Conservation (phyloP, 2,113 vertebrate genomes). For the Chroicocephalus ridibundus region DNA sequence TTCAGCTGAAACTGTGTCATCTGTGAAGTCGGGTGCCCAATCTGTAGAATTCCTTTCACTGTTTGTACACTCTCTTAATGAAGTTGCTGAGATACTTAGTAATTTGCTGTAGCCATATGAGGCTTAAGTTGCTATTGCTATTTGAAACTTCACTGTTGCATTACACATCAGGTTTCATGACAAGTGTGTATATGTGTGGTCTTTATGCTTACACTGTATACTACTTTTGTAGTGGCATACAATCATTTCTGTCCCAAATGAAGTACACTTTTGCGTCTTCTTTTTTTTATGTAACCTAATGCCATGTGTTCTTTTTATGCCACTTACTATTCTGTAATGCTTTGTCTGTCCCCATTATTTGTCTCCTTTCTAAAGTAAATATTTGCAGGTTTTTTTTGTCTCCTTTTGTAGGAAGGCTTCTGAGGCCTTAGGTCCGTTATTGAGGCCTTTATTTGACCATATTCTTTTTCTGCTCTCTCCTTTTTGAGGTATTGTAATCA, state of each 20-base stretch:
- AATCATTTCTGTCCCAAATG: not conserved
- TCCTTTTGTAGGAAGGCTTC: not conserved
- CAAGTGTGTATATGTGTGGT: not conserved
- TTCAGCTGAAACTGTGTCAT: not conserved
- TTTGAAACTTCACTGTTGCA: not conserved
- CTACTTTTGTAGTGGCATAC: not conserved
- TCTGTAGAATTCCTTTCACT: not conserved
- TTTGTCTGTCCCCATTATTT: not conserved
- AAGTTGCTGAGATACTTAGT: not conserved
- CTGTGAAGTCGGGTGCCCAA: not conserved
- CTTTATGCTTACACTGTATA: rapidly evolving
- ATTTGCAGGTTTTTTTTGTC: not conserved
- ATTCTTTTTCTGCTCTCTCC: not conserved
- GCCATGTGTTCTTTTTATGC: not conserved
- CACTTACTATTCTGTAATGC: not conserved
- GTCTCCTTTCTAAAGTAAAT: not conserved
- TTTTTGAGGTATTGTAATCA: not conserved
- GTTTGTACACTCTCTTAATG: not conserved
- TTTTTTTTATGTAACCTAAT: not conserved
- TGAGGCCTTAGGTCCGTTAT: not conserved
- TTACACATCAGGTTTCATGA: not conserved
- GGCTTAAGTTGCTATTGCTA: not conserved
- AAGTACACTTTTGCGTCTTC: not conserved
- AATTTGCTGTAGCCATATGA: not conserved
- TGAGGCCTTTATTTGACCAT: not conserved